These are phyloP conservation scores for Helicolenus hilgendorfi DNA, from an alignment of 2,797 vertebrate genomes.

Conservation along the genomic window DNA sequence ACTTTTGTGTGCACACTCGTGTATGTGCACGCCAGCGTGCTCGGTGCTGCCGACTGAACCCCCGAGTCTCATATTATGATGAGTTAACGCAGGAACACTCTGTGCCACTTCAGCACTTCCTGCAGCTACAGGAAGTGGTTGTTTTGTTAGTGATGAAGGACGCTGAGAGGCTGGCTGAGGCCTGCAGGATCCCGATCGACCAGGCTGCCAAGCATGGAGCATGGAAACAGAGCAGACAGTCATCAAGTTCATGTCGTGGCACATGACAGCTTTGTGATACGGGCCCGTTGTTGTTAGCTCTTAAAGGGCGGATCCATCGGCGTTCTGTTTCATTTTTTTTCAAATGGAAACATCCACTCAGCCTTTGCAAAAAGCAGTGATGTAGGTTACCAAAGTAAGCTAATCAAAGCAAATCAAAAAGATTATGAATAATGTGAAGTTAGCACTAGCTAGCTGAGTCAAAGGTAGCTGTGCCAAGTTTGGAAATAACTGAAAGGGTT, in stretches of 20 bases:
- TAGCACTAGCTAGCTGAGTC: too few relatives aligned
- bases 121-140: constrained; percentile 63
- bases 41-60: not conserved
- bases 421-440: too few relatives aligned
- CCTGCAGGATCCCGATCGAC: constrained; percentile 21
- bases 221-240: constrained; percentile 40
- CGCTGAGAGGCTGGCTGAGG: constrained; percentile 29
- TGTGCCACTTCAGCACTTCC: constrained; percentile 56
- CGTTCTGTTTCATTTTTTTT: too few relatives aligned
- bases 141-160: constrained; percentile 50
- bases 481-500: too few relatives aligned
- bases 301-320: not conserved
- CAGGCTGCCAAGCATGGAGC: constrained; percentile 25
- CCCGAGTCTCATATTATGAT: constrained; percentile 2
- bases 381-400: too few relatives aligned
- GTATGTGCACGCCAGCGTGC: not conserved
- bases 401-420: too few relatives aligned
- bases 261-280: not conserved
- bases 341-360: too few relatives aligned
- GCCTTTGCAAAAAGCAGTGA: too few relatives aligned
- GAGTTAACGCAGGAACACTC: constrained; percentile 51
- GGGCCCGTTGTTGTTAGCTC: not conserved
- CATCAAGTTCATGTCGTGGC: constrained; percentile 47
- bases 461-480: too few relatives aligned
- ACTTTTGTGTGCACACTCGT: not conserved